Evolutionary conservation across 1,140 invertebrate genomes (phyloP).

Genomic region (Saxidomus purpurata): DNA sequence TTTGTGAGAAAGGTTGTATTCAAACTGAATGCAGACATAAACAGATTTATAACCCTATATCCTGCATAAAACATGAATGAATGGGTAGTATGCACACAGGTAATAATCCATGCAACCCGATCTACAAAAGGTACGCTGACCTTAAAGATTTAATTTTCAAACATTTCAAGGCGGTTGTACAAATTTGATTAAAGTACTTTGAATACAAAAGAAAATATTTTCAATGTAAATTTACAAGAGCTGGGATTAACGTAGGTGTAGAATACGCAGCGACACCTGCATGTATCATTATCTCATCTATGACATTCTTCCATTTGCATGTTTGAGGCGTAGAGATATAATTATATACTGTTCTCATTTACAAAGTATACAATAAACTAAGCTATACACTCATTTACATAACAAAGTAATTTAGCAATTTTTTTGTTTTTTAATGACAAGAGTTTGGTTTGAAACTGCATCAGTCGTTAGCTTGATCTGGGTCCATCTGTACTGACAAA

Average conservation of each 20-base stretch:
- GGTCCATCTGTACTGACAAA: too few relatives aligned
- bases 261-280: neutral
- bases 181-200: conserved; percentile 30
- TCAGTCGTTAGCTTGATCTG: too few relatives aligned
- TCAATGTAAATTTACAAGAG: neutral
- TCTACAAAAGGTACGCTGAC: conserved; percentile 9
- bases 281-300: neutral
- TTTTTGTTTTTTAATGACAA: too few relatives aligned
- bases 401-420: too few relatives aligned
- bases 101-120: neutral
- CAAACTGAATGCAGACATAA: conserved; percentile 21
- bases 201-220: conserved; percentile 37
- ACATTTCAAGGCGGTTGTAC: conserved; percentile 20
- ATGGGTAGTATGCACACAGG: neutral
- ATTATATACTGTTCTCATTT: too few relatives aligned
- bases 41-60: conserved; percentile 8
- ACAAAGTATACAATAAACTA: too few relatives aligned
- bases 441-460: too few relatives aligned
- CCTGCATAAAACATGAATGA: conserved; percentile 14
- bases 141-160: neutral
- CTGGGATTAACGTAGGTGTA: conserved; percentile 8
- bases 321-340: too few relatives aligned
- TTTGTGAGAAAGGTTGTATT: neutral
- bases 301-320: too few relatives aligned
- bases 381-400: too few relatives aligned